Evolutionary conservation across 2,113 vertebrate genomes (phyloP).

Genomic region (Vidua macroura): DNA sequence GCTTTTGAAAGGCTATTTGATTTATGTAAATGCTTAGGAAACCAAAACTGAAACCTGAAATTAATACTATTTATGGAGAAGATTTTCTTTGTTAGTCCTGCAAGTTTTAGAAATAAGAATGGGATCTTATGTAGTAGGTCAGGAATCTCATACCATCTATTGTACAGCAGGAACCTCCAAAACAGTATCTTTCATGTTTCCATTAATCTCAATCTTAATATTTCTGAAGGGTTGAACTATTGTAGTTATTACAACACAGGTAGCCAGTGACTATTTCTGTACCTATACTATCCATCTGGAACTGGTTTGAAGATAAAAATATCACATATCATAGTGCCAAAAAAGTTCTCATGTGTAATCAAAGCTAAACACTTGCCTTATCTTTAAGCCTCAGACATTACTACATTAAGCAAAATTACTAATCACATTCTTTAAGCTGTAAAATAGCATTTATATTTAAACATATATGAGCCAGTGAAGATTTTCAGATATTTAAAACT

Average conservation of each 20-base stretch:
- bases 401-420: background rate
- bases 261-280: background rate
- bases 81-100: background rate
- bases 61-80: background rate
- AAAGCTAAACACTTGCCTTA: background rate
- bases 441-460: background rate
- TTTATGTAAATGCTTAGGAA: background rate
- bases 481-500: background rate
- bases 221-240: background rate
- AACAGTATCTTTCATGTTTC: background rate
- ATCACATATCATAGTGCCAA: background rate
- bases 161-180: background rate
- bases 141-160: background rate
- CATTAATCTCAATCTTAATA: background rate
- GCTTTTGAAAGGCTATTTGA: background rate
- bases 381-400: background rate
- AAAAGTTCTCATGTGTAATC: background rate
- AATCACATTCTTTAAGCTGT: background rate
- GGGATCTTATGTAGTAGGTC: background rate
- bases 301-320: background rate
- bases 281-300: background rate
- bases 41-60: background rate
- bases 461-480: background rate
- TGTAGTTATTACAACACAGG: background rate
- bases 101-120: background rate